Base-by-base conservation (phyloP, 2,113 vertebrate species). In the Anarhynchus alexandrinus region DNA sequence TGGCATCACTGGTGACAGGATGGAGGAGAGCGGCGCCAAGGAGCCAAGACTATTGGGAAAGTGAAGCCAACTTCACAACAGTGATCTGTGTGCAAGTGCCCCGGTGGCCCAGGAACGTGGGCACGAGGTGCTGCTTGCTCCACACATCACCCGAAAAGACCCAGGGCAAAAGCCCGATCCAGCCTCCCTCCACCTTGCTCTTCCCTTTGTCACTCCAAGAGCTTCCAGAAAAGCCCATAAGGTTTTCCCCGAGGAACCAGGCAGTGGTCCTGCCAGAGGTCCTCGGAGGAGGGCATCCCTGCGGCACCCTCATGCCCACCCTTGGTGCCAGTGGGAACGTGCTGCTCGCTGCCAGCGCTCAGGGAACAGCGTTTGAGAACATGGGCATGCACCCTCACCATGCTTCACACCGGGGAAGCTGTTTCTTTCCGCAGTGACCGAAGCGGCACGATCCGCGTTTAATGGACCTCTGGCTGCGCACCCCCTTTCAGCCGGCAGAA, bases 351-450 rank as follows among this genome's bases (percentile, higher is more conserved):
- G 65, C 42, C n/a, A 21, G 47, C 8, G 2, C 62, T 36, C 10
- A 1, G 1, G 29, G 58, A 77, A 11, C 18, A 42, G 26, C 4
- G 1, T 27, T 49, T 36, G 67, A 42, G 42, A 78, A 25, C 11
- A 1, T 0, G 9, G 62, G 34, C 47, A 18, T 0, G 0, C 17
- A 29, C 8, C 34, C 52, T 65, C 38, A 4, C 0, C 0, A 29
- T 47, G 21, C 47, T 72, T 51, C 49, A 3, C 0, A 2, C 2
- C 38, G 19, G 59, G 32, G 10, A n/a, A 66, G 2, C 32, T 4
- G 9, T n/a, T 51, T 38, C 38, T 12, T 78, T 36, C 45, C 9
- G 1, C 61, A 26, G 71, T 4, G 42, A 57, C 25, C 12, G 0
- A 3, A 54, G 23, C 1, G 15, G 12, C 42, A 3, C 1, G 15